phyloP scores from a whole-genome alignment of 2,888 invertebrate species.

The Lamproptera curius region DNA sequence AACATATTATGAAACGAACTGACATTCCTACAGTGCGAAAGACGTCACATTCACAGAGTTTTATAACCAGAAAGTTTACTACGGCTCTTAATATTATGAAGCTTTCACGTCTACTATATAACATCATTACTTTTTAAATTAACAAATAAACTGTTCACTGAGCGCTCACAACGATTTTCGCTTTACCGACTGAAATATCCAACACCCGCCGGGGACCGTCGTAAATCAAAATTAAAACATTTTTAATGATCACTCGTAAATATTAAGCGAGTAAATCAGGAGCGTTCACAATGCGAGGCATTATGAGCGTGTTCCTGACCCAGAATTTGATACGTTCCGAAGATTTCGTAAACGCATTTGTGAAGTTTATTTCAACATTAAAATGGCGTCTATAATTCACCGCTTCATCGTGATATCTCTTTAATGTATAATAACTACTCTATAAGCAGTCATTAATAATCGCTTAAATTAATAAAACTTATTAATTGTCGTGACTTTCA shows the following conservation, averaged over 20 bases:
- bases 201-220: slow-evolving; percentile 35
- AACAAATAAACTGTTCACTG: slow-evolving; percentile 69
- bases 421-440: background rate
- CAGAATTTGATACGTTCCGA: slow-evolving; percentile 22
- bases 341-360: slow-evolving; percentile 17
- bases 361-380: slow-evolving; percentile 1
- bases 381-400: slow-evolving; percentile 1
- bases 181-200: slow-evolving; percentile 26
- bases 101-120: too few relatives aligned
- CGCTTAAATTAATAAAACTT: background rate
- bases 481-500: background rate
- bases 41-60: slow-evolving; percentile 47
- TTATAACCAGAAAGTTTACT: slow-evolving; percentile 61
- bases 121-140: too few relatives aligned
- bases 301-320: slow-evolving; percentile 31
- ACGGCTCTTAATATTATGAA: slow-evolving; percentile 59
- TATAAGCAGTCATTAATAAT: background rate
- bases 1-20: slow-evolving; percentile 21
- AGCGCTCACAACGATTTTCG: slow-evolving; percentile 59
- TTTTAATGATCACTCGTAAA: slow-evolving; percentile 63
- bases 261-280: slow-evolving; percentile 44
- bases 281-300: slow-evolving; percentile 34
- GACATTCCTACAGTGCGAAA: slow-evolving; percentile 31
- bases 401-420: too few relatives aligned
- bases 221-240: slow-evolving; percentile 71